Percentiles rank a stretch among this genome's conserved stretches.
phyloP scores from a whole-genome alignment of 1,140 invertebrate species.

The Platorchestia sp. region DNA sequence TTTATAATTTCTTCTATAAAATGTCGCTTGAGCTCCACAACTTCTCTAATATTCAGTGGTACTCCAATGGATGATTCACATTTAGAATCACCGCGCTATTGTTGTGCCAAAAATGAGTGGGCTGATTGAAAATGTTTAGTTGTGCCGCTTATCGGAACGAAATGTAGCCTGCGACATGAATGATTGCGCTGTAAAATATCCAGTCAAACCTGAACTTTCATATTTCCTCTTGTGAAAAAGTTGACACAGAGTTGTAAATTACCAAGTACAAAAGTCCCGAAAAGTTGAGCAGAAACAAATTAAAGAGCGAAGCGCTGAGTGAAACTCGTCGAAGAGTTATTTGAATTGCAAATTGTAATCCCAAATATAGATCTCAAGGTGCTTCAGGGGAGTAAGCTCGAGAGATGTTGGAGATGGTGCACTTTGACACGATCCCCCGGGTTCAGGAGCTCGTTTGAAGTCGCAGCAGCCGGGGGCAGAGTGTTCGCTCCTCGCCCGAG shows the following conservation, averaged over 20 bases:
- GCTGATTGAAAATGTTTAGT: neutral
- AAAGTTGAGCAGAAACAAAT: neutral
- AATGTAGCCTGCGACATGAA: neutral
- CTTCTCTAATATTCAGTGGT: too few species aligned
- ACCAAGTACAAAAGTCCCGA: neutral
- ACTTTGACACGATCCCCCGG: conserved; percentile 26
- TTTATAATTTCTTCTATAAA: too few species aligned
- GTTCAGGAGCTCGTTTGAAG: neutral
- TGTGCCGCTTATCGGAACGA: neutral
- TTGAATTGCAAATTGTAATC: neutral
- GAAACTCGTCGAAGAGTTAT: neutral
- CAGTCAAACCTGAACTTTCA: neutral
- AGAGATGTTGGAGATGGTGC: neutral
- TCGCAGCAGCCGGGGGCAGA: neutral
- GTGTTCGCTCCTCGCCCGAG: neutral
- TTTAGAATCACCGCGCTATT: too few species aligned
- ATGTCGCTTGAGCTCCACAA: too few species aligned
- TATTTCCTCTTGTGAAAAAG: neutral
- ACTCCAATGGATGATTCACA: too few species aligned
- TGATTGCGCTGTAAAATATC: neutral
- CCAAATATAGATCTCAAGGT: neutral
- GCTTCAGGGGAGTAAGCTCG: neutral
- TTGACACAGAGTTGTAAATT: neutral
- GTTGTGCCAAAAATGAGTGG: neutral
- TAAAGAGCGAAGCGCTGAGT: neutral